These are phyloP conservation scores for Trissolcus japonicus DNA, from an alignment of 2,888 invertebrate genomes.

Conservation along the genomic window DNA sequence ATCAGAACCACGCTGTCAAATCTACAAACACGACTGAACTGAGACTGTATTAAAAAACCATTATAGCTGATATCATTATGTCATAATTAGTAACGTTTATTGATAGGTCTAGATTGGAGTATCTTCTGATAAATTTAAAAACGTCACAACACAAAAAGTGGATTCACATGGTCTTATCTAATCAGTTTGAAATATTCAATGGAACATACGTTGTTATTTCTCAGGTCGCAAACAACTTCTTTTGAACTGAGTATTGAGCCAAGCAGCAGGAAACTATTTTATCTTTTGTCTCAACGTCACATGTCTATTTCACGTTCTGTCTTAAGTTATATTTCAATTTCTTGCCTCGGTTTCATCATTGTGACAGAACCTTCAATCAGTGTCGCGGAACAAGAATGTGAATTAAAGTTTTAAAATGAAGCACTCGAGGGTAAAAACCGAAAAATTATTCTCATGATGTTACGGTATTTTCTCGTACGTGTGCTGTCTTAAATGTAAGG, in stretches of 20 bases:
- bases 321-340: conserved; percentile 44
- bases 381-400: conserved; percentile 32
- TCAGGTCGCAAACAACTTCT: neutral
- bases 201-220: neutral
- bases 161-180: no score
- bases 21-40: no score
- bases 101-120: no score
- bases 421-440: conserved; percentile 11
- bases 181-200: no score
- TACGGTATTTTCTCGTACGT: conserved; percentile 20
- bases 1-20: no score
- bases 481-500: conserved; percentile 3
- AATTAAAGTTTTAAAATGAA: conserved; percentile 40
- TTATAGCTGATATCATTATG: no score
- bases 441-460: conserved; percentile 21
- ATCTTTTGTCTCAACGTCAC: conserved; percentile 27
- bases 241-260: conserved; percentile 2
- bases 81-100: no score
- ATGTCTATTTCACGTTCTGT: conserved; percentile 25
- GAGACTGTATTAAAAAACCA: no score
- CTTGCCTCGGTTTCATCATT: conserved; percentile 43
- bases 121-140: no score
- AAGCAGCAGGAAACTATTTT: conserved; percentile 14
- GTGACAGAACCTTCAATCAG: conserved; percentile 51
- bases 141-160: no score